Base-by-base conservation (phyloP, 2,113 vertebrate species). In the Bujurquina vittata region DNA sequence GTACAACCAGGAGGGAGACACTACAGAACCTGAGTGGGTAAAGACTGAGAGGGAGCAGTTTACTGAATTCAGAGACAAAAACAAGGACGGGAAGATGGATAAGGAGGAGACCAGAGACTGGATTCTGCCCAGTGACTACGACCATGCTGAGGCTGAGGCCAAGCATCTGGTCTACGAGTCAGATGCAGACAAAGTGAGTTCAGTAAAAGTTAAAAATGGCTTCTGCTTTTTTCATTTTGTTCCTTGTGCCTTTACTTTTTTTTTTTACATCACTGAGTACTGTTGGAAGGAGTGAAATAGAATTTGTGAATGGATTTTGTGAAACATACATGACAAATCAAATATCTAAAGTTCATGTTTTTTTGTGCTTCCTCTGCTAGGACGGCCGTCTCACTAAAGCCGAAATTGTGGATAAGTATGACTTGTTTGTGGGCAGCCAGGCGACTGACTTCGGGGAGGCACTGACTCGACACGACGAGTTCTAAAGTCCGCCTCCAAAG, bases 371-470 rank as follows among this genome's bases (percentile, higher is more conserved):
- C 54, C 60, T 22, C 56, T 12, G 62, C 0, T 84, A 99, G 98
- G 98, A 99, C 0, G 97, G 97, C 29, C 97, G 93, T 23, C 94
- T 99, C 73, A 97, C 96, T 22, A 97, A 96, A 81, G 95, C 96
- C 80, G 98, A 99, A 92, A 98, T 99, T 3, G 96, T 99, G 84
- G 96, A 98, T 63, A 99, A 99, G 90, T 99, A 99, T 12, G 98
- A 96, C 88, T 87, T 99, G 83, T 99, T 99, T 75, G 98, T 99
- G 84, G 98, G 98, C 69, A 99, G 98, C 91, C 98, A 99, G 92
- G 98, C 97, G 35, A 99, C 98, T 55, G 97, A 99, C 94, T 99
- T 99, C 4, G 98, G 98, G 22, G 98, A 99, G 88, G 98, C 98
- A 56, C 94, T 99, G 88, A 97, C 97, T 90, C 95, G 97, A 78